Base-by-base conservation (phyloP, 2,113 vertebrate species). In the Hiodon alosoides region DNA sequence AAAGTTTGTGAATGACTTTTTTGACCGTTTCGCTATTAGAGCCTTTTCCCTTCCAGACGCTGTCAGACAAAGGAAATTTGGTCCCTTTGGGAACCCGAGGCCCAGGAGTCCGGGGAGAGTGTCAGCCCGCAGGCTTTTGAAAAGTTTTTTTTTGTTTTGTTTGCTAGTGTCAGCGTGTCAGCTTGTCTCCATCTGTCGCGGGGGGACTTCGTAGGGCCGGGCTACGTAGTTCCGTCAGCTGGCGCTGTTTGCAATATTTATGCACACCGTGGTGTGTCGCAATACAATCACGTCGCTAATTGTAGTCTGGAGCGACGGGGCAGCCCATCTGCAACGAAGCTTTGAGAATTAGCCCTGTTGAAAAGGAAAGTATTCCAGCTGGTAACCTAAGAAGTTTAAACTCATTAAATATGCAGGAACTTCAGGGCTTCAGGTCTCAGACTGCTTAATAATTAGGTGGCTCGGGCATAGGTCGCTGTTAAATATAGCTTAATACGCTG, bases 241-340 rank as follows among this genome's bases (percentile, higher is more conserved):
- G 93, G 90, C 92, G 74, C 87, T 87, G 81, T 90, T 93, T 95
- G 92, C 92, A 95, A 95, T 94, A 95, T 95, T 94, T 95, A 95
- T 95, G 94, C 92, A 90, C 90, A 86, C 87, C 91, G 88, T 87
- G 90, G 88, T 89, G 81, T 85, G 90, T 88, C 87, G 81, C 76
- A 89, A 81, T 80, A 85, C 89, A 91, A 51, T 90, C 89, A 89
- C 87, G 75, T 88, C 89, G 89, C 89, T 94, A 94, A 95, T 95
- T 95, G 93, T 93, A 90, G 91, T 90, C 90, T 86, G 88, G 89
- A 85, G 91, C 89, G 89, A 89, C 91, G 90, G 89, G 89, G 90
- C 89, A 88, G 86, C 90, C 93, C 94, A 95, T 95, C 93, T 95
- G 94, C 92, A 88, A 90, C 84, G 89, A 88, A 85, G 87, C 91